A percentile compares a stretch with the other conserved stretches of the same genome.
Conservation (phyloP, 2,888 invertebrate genomes). For the Melanotus villosus region DNA sequence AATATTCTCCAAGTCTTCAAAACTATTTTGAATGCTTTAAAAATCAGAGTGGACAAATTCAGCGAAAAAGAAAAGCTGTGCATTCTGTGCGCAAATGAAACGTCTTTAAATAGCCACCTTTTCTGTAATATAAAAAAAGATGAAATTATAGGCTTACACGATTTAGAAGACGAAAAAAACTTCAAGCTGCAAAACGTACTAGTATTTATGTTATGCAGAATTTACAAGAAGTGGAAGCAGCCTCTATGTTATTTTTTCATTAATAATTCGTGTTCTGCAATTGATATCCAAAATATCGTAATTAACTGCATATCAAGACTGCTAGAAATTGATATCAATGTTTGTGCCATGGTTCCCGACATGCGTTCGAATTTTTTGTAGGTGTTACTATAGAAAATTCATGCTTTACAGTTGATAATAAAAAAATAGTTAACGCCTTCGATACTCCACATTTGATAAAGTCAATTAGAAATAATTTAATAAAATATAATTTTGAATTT, state of each 20-base stretch:
- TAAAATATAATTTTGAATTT: too few relatives aligned
- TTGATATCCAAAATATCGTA: background rate
- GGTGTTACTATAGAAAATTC: too few relatives aligned
- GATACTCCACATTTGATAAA: slow-evolving; percentile 43
- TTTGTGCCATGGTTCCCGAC: slow-evolving; percentile 27
- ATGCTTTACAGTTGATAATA: slow-evolving; percentile 24
- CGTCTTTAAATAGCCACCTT: background rate
- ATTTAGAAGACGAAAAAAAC: background rate
- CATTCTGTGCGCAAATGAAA: too few relatives aligned
- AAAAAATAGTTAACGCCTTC: slow-evolving; percentile 38
- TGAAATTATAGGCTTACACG: background rate
- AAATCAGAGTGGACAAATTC: too few relatives aligned
- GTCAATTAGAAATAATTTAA: too few relatives aligned
- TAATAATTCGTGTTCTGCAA: background rate
- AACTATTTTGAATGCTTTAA: too few relatives aligned
- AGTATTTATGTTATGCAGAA: background rate
- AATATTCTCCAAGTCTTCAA: too few relatives aligned
- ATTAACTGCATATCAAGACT: background rate
- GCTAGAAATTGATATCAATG: too few relatives aligned
- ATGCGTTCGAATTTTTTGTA: slow-evolving; percentile 40
- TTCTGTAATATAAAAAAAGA: background rate
- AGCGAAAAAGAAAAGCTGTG: too few relatives aligned
- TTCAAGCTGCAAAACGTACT: background rate
- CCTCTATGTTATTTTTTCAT: background rate
- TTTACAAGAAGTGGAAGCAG: background rate